Percentiles rank a stretch among this genome's conserved stretches.
Evolutionary conservation across 2,113 vertebrate genomes (phyloP).

Genomic region (Lophotis ruficrista): DNA sequence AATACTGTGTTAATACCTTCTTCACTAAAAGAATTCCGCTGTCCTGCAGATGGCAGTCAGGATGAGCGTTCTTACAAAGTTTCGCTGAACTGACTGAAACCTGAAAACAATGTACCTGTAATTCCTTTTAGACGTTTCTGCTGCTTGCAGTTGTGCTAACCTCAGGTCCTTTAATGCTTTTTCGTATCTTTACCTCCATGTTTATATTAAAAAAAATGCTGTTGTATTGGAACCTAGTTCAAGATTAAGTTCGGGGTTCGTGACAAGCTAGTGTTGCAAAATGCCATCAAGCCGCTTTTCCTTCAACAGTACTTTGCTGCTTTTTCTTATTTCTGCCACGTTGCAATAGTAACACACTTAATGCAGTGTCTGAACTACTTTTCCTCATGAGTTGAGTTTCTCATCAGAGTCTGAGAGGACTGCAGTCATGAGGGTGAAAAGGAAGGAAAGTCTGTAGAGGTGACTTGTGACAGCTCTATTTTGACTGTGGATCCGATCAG

Average conservation of each 20-base stretch:
- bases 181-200: not conserved
- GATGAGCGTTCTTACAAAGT: not conserved
- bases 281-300: not conserved
- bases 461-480: not conserved
- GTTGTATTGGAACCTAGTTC: not conserved
- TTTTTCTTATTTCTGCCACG: not conserved
- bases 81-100: not conserved
- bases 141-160: not conserved
- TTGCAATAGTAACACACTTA: not conserved
- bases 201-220: not conserved
- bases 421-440: not conserved
- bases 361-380: not conserved
- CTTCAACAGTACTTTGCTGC: not conserved
- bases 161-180: not conserved
- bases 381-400: not conserved
- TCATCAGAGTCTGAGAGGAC: not conserved
- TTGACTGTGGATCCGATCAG: not conserved
- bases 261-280: not conserved
- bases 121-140: not conserved
- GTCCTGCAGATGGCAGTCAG: not conserved
- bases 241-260: not conserved
- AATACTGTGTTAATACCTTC: not conserved
- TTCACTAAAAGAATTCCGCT: not conserved
- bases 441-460: not conserved
- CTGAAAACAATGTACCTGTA: accelerated